Evolutionary conservation across 2,797 vertebrate species (phyloP).

Genomic region (Periparus ater): DNA sequence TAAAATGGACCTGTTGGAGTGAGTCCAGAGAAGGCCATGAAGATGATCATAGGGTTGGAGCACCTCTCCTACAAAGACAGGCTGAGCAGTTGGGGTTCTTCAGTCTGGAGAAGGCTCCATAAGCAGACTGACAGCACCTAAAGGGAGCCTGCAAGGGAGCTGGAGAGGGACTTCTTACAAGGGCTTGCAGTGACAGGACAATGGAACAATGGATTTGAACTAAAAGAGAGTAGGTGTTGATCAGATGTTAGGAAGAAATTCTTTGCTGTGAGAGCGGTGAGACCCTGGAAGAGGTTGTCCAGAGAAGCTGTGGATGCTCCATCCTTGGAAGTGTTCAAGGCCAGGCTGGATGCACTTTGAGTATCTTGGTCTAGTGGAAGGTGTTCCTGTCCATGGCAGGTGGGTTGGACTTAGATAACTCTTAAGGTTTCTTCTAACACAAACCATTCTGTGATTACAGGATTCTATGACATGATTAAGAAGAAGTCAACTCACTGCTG

Average conservation of each 20-base stretch:
- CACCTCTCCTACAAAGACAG: neutral
- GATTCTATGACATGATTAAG: neutral
- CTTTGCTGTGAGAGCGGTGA: neutral
- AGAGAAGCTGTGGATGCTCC: neutral
- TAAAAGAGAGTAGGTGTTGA: neutral
- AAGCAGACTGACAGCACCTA: neutral
- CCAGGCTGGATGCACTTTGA: neutral
- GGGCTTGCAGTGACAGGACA: neutral
- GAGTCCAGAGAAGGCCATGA: neutral
- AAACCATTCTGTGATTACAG: neutral
- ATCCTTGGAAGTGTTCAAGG: neutral
- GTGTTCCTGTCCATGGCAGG: fast-evolving
- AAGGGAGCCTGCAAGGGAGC: neutral
- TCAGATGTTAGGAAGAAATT: neutral
- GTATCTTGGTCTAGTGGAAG: neutral
- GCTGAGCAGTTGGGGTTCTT: neutral
- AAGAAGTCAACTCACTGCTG: neutral
- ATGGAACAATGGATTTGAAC: neutral
- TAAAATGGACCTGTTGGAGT: neutral
- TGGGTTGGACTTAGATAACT: neutral
- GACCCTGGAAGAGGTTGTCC: neutral
- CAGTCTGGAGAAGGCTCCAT: neutral
- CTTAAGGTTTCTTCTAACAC: neutral
- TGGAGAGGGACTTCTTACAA: neutral
- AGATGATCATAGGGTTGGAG: neutral